These are phyloP conservation scores for Hydrochoerus hydrochaeris DNA, from an alignment of 2,113 vertebrate species.

Conservation along the genomic window DNA sequence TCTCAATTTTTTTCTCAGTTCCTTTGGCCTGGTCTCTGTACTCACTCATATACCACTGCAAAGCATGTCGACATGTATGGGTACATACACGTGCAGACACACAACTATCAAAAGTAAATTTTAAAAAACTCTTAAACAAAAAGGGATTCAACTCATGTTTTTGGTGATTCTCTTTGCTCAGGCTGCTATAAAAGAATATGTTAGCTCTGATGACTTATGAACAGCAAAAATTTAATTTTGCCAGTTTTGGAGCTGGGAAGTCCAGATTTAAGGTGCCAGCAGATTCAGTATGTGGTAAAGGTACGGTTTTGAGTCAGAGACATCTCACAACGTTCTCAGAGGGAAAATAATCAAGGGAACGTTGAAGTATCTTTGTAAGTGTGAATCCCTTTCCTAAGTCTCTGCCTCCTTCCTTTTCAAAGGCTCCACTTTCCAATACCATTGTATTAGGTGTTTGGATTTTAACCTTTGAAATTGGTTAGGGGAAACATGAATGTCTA, in stretches of 20 bases:
- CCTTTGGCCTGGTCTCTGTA: background rate
- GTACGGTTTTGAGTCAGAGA: background rate
- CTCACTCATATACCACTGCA: background rate
- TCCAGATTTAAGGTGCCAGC: background rate
- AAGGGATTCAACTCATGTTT: background rate
- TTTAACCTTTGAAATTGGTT: background rate
- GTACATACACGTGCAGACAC: background rate
- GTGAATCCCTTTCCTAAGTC: background rate
- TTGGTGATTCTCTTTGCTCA: background rate
- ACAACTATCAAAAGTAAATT: background rate
- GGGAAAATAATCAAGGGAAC: background rate
- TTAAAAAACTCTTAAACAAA: background rate
- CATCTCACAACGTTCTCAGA: background rate
- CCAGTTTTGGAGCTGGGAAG: background rate
- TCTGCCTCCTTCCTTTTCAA: background rate
- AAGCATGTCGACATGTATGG: background rate
- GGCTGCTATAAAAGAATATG: background rate
- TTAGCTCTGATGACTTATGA: background rate
- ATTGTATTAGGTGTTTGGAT: background rate
- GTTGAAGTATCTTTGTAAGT: background rate
- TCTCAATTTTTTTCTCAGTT: background rate
- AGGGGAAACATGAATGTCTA: background rate
- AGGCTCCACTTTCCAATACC: background rate
- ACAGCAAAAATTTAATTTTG: background rate
- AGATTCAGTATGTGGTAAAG: background rate